Evolutionary conservation across 2,888 invertebrate species (phyloP), one percentile per base, ranked within the genome.

Genomic region (Andricus quercusramuli): DNA sequence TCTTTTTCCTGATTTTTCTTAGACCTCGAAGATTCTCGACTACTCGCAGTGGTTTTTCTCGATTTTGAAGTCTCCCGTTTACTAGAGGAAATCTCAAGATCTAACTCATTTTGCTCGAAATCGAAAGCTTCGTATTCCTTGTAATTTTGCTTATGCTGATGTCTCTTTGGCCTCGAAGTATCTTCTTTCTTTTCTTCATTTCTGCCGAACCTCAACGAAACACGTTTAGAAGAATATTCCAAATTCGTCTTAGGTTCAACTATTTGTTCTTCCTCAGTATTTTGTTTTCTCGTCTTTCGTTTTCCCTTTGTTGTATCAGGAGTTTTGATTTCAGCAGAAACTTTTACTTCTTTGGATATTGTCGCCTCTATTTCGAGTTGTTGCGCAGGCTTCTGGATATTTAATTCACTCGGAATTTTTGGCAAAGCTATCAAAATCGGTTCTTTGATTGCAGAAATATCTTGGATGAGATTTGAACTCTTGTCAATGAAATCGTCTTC

Each of bases 71-170:
- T 84, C 44, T 84, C 87, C 22, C 85, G 15, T 44, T 44, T 80
- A 32, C 2, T 79, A 32, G 17, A 3, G 15, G 44, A 29, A 47
- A 44, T 41, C 13, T 64, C 56, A 74, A 74, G 20, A n/a, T 74
- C 56, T 20, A 51, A n/a, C 11, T 29, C 51, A 20, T 37, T 56
- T 29, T 59, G 74, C 6, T 87, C 86, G 32, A 85, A 84, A 32
- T 87, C 86, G 20, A 79, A 64, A 56, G 74, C 37, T 64, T 85
- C 86, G 17, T 83, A 83, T 47, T 87, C 86, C 13, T 79, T 82
- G 25, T 87, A 85, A 79, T 84, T 85, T 2, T 84, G 86, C 20
- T 84, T 86, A 3, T 83, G 37, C 32, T 85, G 77, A 56, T 82
- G 84, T 56, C 88, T 81, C 32, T 82, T 88, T 11, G 87, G 86